Conservation (phyloP, 2,113 vertebrate species). For the Prunella fulvescens region DNA sequence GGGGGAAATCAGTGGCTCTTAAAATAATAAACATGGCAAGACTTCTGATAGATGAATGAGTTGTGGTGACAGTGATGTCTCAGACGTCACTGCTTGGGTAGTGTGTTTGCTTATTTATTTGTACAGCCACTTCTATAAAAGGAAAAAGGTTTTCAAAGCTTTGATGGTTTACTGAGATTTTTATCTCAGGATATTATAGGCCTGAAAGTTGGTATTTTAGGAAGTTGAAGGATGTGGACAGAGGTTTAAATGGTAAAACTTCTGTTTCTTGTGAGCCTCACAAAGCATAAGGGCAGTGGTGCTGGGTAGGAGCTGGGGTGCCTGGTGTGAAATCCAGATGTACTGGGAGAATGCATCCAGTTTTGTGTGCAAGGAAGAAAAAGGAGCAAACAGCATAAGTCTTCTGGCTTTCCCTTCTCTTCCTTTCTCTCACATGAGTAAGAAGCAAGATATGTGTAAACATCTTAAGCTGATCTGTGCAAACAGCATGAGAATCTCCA, state of each 20-base stretch:
- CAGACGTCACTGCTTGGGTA: not conserved
- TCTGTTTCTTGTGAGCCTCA: not conserved
- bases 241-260: not conserved
- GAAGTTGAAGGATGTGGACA: not conserved
- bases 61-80: not conserved
- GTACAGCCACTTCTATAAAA: not conserved
- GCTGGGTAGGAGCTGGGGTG: not conserved
- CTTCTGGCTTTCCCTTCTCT: not conserved
- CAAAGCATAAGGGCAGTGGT: not conserved
- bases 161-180: not conserved
- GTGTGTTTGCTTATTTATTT: not conserved
- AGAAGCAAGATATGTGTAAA: not conserved
- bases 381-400: not conserved
- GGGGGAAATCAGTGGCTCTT: not conserved
- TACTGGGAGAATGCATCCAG: not conserved
- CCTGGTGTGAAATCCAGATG: not conserved
- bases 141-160: not conserved
- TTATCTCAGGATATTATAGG: not conserved
- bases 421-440: not conserved
- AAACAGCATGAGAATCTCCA: not conserved
- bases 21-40: not conserved
- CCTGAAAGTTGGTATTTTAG: not conserved
- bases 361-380: not conserved
- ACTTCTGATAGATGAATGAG: not conserved
- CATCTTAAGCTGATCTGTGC: not conserved